These are phyloP conservation scores for Agelas oroides DNA, from an alignment of 37 sponge, comb jelly and placozoan genomes.

Conservation along the genomic window DNA sequence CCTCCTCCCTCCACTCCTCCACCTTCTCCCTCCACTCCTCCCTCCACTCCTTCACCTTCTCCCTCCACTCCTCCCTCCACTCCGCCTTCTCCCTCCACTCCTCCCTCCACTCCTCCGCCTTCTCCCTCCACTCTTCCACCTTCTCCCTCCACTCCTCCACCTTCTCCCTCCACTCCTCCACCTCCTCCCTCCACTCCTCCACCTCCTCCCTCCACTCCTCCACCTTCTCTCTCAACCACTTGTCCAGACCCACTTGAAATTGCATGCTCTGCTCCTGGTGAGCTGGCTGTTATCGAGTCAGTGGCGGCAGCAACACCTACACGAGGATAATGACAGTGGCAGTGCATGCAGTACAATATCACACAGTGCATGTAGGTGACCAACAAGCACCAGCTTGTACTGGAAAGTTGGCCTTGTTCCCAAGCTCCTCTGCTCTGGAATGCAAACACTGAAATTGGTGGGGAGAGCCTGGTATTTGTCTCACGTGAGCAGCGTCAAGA, in stretches of 20 bases:
- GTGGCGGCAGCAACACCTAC: neutral
- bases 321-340: neutral
- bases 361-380: too few species aligned
- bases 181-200: neutral
- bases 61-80: neutral
- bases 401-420: too few species aligned
- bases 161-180: constrained; percentile 19
- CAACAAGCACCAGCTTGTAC: too few species aligned
- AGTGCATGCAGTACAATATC: too few species aligned
- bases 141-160: constrained; percentile 10
- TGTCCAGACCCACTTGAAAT: neutral
- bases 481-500: too few species aligned
- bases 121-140: neutral
- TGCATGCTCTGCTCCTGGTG: neutral
- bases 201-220: neutral
- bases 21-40: constrained; percentile 5
- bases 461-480: too few species aligned
- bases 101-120: too few species aligned
- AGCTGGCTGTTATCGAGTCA: neutral
- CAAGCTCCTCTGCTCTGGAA: too few species aligned
- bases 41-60: neutral
- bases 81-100: too few species aligned
- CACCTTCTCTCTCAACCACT: neutral
- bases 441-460: too few species aligned
- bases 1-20: constrained; percentile 18